These are phyloP conservation scores for Trochalopteron elliotii DNA, from an alignment of 2,113 vertebrate genomes.

Conservation along the genomic window DNA sequence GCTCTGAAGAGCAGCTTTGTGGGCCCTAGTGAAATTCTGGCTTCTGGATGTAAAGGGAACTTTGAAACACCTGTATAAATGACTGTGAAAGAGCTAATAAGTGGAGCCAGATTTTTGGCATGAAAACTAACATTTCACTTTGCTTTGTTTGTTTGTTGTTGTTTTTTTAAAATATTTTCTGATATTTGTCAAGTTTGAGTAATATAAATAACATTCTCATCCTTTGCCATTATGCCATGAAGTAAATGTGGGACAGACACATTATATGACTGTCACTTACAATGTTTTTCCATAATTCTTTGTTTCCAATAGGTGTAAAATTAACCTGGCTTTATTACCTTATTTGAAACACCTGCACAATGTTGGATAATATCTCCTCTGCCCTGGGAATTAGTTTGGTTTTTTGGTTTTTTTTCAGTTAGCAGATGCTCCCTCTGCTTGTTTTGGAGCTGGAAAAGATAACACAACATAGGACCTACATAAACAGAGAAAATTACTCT, in stretches of 20 bases:
- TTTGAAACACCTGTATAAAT: background rate
- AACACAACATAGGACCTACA: slow-evolving; percentile 36
- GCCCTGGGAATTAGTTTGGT: slow-evolving; percentile 8
- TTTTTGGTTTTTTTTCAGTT: background rate
- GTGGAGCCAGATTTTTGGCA: background rate
- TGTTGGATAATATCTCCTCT: background rate
- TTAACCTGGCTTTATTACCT: background rate
- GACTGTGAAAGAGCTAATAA: background rate
- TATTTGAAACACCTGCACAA: slow-evolving; percentile 48
- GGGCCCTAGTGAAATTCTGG: background rate
- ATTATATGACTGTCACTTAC: background rate
- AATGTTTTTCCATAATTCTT: background rate
- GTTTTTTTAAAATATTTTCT: background rate
- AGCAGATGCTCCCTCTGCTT: slow-evolving; percentile 50
- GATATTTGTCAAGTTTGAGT: background rate
- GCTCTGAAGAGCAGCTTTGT: slow-evolving; percentile 38
- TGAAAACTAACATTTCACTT: background rate
- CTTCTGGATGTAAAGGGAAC: slow-evolving; percentile 6
- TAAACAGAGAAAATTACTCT: slow-evolving; percentile 59
- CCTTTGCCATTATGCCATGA: background rate
- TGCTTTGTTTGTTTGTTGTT: background rate
- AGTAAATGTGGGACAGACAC: background rate
- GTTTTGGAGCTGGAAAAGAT: slow-evolving; percentile 40
- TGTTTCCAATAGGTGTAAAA: slow-evolving; percentile 20
- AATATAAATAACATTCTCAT: background rate